Conservation (phyloP, 2,113 vertebrate genomes). For the Bagarius yarrelli region DNA sequence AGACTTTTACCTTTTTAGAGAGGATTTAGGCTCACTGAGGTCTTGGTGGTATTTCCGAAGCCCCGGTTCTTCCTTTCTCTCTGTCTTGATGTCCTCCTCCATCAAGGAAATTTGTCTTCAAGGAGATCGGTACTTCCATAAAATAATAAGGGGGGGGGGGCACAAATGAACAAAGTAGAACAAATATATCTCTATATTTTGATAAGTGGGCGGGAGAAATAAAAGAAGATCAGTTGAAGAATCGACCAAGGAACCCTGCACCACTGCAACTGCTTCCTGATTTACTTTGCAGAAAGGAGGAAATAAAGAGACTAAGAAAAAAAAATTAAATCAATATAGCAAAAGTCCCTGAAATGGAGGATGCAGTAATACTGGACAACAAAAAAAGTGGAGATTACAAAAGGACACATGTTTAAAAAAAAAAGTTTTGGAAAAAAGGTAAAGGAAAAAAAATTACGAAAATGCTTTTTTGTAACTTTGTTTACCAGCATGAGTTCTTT, state of each 20-base stretch:
- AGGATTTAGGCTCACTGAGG: slow-evolving; percentile 18
- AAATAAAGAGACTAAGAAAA: slow-evolving; percentile 57
- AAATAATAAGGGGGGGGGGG: slow-evolving; percentile 14
- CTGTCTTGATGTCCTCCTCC: slow-evolving; percentile 11
- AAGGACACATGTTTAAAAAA: slow-evolving; percentile 40
- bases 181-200: slow-evolving; percentile 71
- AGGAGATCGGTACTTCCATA: background rate
- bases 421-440: slow-evolving; percentile 51
- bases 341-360: background rate
- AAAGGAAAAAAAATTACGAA: slow-evolving; percentile 56
- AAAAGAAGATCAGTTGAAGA: slow-evolving; percentile 52
- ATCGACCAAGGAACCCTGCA: slow-evolving; percentile 16
- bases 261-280: slow-evolving; percentile 19
- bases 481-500: slow-evolving; percentile 81
- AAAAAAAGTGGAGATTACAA: slow-evolving; percentile 33
- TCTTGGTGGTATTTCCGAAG: slow-evolving; percentile 10
- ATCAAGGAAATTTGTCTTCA: slow-evolving; percentile 19
- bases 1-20: slow-evolving; percentile 14
- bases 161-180: slow-evolving; percentile 70
- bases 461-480: slow-evolving; percentile 81
- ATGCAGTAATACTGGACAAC: slow-evolving; percentile 19
- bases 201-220: slow-evolving; percentile 66
- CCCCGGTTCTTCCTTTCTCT: slow-evolving; percentile 21
- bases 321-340: background rate
- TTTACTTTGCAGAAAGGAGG: slow-evolving; percentile 8